A percentile compares a stretch with the other conserved stretches of the same genome.
phyloP scores from a whole-genome alignment of 2,888 invertebrate species.

The Parelbella ahira region DNA sequence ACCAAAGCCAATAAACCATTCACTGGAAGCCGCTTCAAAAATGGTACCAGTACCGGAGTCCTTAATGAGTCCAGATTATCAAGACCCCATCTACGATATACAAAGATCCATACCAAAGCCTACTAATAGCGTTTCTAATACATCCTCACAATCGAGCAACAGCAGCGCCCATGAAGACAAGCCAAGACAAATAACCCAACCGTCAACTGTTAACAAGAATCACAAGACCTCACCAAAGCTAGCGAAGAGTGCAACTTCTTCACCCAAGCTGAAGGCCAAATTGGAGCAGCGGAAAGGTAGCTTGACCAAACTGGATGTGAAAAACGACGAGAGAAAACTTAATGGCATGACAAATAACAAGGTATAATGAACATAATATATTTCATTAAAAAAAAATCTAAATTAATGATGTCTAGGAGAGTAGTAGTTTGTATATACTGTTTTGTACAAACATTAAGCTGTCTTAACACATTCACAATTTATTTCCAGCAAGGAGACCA shows the following conservation, averaged over 20 bases:
- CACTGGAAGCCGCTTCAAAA: conserved; percentile 90
- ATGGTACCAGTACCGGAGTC: conserved; percentile 94
- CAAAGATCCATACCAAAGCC: conserved; percentile 57
- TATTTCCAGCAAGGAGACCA: conserved; percentile 31
- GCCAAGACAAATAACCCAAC: conserved; percentile 34
- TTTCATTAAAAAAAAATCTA: too few relatives aligned
- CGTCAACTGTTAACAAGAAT: conserved; percentile 38
- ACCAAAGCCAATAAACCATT: conserved; percentile 53
- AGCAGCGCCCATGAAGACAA: conserved; percentile 59
- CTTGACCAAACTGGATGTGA: conserved; percentile 47
- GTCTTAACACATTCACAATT: too few relatives aligned
- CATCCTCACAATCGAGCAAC: conserved; percentile 60
- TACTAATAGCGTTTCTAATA: conserved; percentile 45
- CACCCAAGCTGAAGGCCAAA: conserved; percentile 65
- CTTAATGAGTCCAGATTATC: conserved; percentile 91
- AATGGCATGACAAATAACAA: conserved; percentile 49
- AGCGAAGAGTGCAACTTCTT: conserved; percentile 69
- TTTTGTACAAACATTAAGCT: too few relatives aligned
- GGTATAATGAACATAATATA: too few relatives aligned
- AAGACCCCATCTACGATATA: conserved; percentile 73
- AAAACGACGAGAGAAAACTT: conserved; percentile 51
- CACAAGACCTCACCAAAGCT: conserved; percentile 66
- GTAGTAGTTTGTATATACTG: too few relatives aligned
- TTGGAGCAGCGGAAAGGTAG: conserved; percentile 70
- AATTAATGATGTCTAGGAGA: too few relatives aligned